These are phyloP conservation scores for Bedellia somnulentella DNA, from an alignment of 2,888 invertebrate species.

Conservation along the genomic window DNA sequence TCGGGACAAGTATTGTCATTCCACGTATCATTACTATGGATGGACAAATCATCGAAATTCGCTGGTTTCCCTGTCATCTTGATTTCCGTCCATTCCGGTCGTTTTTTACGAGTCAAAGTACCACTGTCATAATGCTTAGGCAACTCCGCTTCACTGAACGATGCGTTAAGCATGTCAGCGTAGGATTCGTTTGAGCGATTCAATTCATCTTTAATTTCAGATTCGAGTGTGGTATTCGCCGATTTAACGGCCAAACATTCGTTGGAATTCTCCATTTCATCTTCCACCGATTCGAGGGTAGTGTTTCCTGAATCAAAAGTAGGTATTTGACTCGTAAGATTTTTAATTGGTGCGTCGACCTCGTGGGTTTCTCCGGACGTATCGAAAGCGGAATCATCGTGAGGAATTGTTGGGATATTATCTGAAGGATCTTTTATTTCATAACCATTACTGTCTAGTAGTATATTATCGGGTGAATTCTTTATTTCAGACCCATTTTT, in stretches of 20 bases:
- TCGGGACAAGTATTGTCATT: conserved; percentile 79
- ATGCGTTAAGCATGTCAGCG: conserved; percentile 39
- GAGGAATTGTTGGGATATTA: conserved; percentile 20
- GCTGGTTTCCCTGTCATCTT: conserved; percentile 16
- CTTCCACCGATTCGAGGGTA: conserved; percentile 16
- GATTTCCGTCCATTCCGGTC: conserved; percentile 21
- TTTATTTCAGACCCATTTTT: conserved; percentile 44
- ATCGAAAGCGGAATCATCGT: conserved; percentile 5
- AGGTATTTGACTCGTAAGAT: conserved; percentile 12
- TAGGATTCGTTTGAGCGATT: conserved; percentile 53
- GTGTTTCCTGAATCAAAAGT: conserved; percentile 18
- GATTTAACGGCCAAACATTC: conserved; percentile 41
- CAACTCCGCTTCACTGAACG: conserved; percentile 27
- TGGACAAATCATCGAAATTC: conserved; percentile 18
- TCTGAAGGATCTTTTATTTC: too few species aligned
- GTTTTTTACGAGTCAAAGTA: conserved; percentile 19
- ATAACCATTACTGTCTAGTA: too few species aligned
- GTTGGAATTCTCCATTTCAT: conserved; percentile 26
- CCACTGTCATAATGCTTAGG: conserved; percentile 13
- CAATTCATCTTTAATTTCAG: conserved; percentile 33
- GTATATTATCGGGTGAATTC: neutral
- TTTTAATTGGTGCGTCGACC: neutral
- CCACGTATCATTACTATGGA: conserved; percentile 68
- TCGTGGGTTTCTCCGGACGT: too few species aligned
- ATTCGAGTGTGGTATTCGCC: conserved; percentile 33